Percentiles rank a stretch among this genome's conserved stretches.
Evolutionary conservation across 2,113 vertebrate genomes (phyloP).

Genomic region (Pluvialis apricaria): DNA sequence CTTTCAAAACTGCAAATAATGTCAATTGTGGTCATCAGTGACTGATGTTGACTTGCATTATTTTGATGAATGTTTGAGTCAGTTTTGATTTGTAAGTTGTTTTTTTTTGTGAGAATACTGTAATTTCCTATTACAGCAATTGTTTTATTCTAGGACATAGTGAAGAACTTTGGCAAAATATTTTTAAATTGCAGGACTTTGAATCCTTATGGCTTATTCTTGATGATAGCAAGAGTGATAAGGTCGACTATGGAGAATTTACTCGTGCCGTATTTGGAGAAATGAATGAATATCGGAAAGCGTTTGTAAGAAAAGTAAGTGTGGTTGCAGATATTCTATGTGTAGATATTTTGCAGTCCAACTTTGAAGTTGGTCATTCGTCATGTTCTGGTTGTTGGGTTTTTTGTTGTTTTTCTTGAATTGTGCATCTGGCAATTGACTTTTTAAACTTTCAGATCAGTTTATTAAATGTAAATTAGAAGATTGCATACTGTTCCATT

Average conservation of each 20-base stretch:
- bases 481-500: background rate
- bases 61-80: background rate
- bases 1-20: background rate
- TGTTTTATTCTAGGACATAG: background rate
- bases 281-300: constrained; percentile 83
- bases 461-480: background rate
- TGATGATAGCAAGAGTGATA: constrained; percentile 25
- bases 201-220: constrained; percentile 74
- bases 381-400: background rate
- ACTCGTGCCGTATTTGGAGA: constrained; percentile 74
- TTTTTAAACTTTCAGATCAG: background rate
- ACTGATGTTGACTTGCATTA: accelerated
- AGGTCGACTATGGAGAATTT: constrained; percentile 71
- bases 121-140: background rate
- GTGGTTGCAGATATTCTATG: background rate
- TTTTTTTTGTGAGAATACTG: background rate
- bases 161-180: background rate
- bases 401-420: background rate
- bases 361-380: background rate
- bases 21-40: background rate
- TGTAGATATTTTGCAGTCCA: background rate
- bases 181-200: constrained; percentile 73
- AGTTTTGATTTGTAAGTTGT: background rate
- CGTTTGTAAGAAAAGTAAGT: constrained; percentile 81
- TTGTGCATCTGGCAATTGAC: background rate